Conservation (phyloP, 2,888 invertebrate genomes). For the Lutraria lutraria region DNA sequence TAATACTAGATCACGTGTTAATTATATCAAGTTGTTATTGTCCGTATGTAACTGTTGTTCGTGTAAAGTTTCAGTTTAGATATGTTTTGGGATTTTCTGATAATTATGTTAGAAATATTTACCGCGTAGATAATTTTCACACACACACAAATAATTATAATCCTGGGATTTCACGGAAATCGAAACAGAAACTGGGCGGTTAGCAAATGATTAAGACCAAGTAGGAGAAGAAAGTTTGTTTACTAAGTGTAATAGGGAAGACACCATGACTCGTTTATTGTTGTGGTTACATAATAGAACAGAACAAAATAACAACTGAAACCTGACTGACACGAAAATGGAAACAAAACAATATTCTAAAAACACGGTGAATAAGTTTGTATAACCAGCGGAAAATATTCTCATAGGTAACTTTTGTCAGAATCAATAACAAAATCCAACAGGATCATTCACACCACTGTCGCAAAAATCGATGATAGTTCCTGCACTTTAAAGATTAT, state of each 20-base stretch:
- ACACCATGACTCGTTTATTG: not conserved
- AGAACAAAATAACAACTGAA: too few relatives aligned
- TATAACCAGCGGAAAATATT: too few relatives aligned
- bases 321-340: too few relatives aligned
- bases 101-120: not conserved
- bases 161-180: constrained; percentile 1
- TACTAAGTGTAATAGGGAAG: not conserved
- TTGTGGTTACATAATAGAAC: too few relatives aligned
- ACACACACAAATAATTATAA: not conserved
- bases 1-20: not conserved
- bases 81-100: not conserved
- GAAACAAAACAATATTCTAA: too few relatives aligned
- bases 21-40: not conserved
- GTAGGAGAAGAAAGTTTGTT: not conserved
- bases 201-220: not conserved
- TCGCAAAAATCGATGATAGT: too few relatives aligned
- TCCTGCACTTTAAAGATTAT: too few relatives aligned
- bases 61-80: not conserved
- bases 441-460: too few relatives aligned
- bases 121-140: not conserved
- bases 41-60: not conserved
- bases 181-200: not conserved
- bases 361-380: too few relatives aligned
- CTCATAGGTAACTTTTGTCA: too few relatives aligned
- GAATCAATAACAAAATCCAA: too few relatives aligned